Evolutionary conservation across 2,888 invertebrate genomes (phyloP).

Genomic region (Synergus itoensis): DNA sequence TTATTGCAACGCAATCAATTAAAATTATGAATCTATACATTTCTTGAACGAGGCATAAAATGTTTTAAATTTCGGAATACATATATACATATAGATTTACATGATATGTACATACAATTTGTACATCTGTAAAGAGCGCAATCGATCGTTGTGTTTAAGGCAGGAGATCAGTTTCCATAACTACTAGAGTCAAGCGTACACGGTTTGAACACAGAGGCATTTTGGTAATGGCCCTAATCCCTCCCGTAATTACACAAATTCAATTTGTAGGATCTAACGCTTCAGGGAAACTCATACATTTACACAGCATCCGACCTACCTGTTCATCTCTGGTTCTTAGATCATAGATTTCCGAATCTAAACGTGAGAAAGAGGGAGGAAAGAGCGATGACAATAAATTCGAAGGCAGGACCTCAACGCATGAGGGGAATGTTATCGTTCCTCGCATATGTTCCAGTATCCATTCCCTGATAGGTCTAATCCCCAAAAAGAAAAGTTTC

Average conservation of each 20-base stretch:
- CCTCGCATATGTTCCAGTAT: no score
- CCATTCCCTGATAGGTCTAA: background rate
- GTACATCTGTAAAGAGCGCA: background rate
- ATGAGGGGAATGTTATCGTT: background rate
- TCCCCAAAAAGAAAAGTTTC: background rate
- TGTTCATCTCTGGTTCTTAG: constrained; percentile 55
- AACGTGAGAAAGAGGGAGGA: constrained; percentile 62
- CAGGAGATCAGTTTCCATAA: constrained; percentile 46
- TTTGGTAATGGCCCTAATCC: constrained; percentile 73
- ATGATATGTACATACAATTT: background rate
- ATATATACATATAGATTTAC: no score
- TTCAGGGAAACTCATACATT: constrained; percentile 70
- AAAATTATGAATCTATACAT: background rate
- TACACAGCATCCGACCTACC: constrained; percentile 53
- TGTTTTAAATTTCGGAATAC: no score
- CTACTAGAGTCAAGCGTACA: constrained; percentile 48
- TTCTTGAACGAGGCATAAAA: background rate
- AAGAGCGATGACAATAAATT: no score
- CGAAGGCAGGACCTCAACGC: background rate
- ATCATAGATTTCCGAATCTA: constrained; percentile 66
- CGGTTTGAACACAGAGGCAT: constrained; percentile 53
- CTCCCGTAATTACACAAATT: constrained; percentile 75
- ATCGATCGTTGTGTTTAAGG: background rate
- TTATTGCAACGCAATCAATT: background rate
- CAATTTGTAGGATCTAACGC: constrained; percentile 73